Conservation (phyloP, 2,888 invertebrate species). For the Alviniconcha strummeri region DNA sequence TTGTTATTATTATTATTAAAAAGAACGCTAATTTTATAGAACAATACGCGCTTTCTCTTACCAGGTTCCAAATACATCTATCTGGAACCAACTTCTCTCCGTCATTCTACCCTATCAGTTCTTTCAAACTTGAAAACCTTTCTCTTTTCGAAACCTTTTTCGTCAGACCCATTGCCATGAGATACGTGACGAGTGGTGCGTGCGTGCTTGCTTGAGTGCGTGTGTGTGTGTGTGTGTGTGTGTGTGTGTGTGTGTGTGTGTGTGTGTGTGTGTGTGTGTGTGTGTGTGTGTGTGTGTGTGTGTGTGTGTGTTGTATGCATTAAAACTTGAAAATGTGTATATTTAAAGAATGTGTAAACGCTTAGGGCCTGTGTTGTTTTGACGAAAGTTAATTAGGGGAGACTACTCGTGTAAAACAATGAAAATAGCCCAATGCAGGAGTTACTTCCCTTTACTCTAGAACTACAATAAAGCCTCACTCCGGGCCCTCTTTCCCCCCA, state of each 20-base stretch:
- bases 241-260: neutral
- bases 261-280: neutral
- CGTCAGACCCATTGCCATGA: neutral
- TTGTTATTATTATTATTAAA: no score
- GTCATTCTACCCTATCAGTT: neutral
- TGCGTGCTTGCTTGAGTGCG: neutral
- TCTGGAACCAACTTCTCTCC: neutral
- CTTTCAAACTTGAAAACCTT: neutral
- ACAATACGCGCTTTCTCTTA: neutral
- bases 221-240: neutral
- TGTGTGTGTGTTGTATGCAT: neutral
- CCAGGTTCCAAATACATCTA: neutral
- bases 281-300: neutral
- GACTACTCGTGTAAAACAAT: neutral
- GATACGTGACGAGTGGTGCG: neutral
- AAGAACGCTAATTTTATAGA: no score
- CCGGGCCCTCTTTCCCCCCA: constrained; percentile 15
- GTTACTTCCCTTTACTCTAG: neutral
- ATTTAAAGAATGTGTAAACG: neutral
- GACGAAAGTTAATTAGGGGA: neutral
- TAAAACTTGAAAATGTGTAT: neutral
- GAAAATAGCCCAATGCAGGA: neutral
- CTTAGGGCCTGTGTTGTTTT: neutral
- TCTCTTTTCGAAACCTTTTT: neutral
- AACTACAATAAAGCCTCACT: neutral